Evolutionary conservation across 2,888 invertebrate genomes (phyloP).

Genomic region (Xestoiulus laeticollis): DNA sequence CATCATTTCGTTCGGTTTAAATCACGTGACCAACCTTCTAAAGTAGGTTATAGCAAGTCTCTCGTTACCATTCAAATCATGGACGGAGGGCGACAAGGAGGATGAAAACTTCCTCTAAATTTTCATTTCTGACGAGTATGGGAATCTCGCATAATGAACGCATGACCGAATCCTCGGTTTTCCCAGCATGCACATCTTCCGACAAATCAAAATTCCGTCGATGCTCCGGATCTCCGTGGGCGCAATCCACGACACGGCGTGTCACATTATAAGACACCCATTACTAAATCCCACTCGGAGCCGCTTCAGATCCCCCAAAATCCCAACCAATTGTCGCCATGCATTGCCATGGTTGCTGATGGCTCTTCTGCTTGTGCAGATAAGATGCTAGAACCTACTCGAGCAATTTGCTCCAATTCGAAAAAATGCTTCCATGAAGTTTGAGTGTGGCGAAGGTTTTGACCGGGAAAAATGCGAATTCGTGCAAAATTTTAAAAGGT

Average conservation of each 20-base stretch:
- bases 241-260: neutral
- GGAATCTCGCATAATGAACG: neutral
- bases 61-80: neutral
- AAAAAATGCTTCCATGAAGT: neutral
- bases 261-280: conserved; percentile 2
- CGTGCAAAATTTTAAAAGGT: neutral
- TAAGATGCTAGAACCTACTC: neutral
- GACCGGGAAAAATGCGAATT: neutral
- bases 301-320: neutral
- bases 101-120: neutral
- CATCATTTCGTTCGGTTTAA: neutral
- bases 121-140: neutral
- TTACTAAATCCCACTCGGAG: neutral
- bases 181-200: neutral
- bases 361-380: neutral
- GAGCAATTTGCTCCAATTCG: neutral
- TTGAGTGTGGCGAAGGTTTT: neutral
- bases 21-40: neutral
- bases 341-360: neutral
- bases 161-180: neutral
- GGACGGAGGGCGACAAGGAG: neutral
- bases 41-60: too few relatives aligned
- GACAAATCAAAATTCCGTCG: neutral
- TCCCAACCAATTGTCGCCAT: neutral
- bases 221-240: neutral